Evolutionary conservation across 2,113 vertebrate species (phyloP).

Genomic region (Psophia crepitans): DNA sequence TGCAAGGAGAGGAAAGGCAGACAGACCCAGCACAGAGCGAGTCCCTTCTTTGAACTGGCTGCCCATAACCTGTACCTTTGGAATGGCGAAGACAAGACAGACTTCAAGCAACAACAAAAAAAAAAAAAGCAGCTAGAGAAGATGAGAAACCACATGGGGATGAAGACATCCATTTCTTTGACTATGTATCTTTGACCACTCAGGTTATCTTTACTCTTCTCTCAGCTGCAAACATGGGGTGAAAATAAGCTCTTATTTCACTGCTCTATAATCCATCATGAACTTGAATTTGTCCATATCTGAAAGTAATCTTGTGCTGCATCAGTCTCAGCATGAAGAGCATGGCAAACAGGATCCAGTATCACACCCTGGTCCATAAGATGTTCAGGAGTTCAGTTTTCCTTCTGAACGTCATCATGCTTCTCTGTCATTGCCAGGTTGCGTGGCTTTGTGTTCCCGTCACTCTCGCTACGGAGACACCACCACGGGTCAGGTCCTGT

Average conservation of each 20-base stretch:
- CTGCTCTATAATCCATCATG: neutral
- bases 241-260: neutral
- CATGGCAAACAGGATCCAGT: neutral
- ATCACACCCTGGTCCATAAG: neutral
- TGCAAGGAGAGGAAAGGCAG: neutral
- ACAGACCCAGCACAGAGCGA: accelerated
- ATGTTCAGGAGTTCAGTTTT: neutral
- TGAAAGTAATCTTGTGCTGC: neutral
- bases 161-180: neutral
- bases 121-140: neutral
- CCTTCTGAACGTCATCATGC: neutral
- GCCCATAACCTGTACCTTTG: neutral
- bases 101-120: neutral
- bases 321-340: neutral
- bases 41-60: neutral
- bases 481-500: accelerated
- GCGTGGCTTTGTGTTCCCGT: accelerated
- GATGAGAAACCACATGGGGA: neutral
- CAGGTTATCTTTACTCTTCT: neutral
- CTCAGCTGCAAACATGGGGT: neutral
- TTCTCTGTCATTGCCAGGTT: neutral
- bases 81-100: neutral
- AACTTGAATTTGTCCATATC: neutral
- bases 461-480: neutral
- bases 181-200: neutral